Evolutionary conservation across 2,797 vertebrate species (phyloP), one percentile per base, ranked within the genome.

Genomic region (Myotis myotis): DNA sequence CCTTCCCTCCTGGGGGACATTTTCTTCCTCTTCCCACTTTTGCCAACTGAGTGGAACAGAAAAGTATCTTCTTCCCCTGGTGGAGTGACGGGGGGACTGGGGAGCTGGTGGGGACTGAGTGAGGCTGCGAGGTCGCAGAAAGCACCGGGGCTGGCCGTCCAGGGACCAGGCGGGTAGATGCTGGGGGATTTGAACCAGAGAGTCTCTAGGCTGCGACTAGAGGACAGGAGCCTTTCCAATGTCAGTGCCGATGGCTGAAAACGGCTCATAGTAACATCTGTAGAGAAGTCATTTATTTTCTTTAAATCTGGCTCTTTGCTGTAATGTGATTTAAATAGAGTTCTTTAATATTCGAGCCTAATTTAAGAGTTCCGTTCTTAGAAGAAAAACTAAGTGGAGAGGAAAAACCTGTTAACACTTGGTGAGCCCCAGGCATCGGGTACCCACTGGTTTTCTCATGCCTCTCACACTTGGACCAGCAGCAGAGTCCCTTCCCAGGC

Each of bases 271-370:
- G 23, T n/a, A 91, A 72, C 38, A 41, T 80, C 47, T 19, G 3
- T 7, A 12, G 16, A 47, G 23, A 76, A 89, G 81, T 71, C 49
- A 66, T 75, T 84, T 76, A 79, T 94, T 95, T 89, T 84, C 91
- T 95, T 79, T 66, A 82, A 92, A 38, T 93, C 74, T 93, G 85
- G 19, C 25, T 94, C 81, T 93, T 91, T 49, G 22, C 66, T 87
- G 2, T 89, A 89, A 95, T 96, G 94, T 88, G 84, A 95, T 76
- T 95, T 80, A 94, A 94, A 85, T 89, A 85, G 86, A 53, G 12
- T 96, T 96, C 76, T 95, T 96, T 74, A 91, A 94, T 95, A 87
- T 87, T 94, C 57, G 68, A 91, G 84, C 51, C 84, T 92, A 84
- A 93, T 87, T 87, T 94, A 95, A 96, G 74, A 87, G 41, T 72